Evolutionary conservation across 2,888 invertebrate species (phyloP), one percentile per base, ranked within the genome.

Genomic region (Drosophila mayaguana): DNA sequence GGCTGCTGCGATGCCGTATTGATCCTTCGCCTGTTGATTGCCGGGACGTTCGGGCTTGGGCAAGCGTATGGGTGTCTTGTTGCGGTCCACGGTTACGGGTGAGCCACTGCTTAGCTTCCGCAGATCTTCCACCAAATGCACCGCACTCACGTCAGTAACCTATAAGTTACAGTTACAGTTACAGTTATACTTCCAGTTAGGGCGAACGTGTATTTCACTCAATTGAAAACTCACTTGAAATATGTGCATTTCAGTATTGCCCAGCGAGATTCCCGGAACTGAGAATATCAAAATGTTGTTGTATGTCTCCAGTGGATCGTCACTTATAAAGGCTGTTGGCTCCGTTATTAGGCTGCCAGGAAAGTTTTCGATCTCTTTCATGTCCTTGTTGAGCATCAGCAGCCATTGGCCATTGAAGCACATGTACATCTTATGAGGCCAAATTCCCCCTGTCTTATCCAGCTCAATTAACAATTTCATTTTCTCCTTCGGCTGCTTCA

Each of bases 281-380:
- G 98, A 97, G 93, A 99, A 99, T 53, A 99, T 96, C 88, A 99
- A 94, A 91, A 99, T 98, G 93, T 99, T 99, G 94, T 99, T 99
- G 94, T 98, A 99, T 90, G 98, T 95, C 93, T 99, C 99, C 92
- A 97, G 96, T 0, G 98, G 97, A 93, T 99, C 98, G 62, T 97
- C 96, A 78, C 98, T 98, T 50, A 97, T 97, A 93, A 98, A 98
- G 6, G 99, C 98, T 1, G 98, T 99, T 4, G 99, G 99, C 82
- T 98, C 97, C 91, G 97, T 96, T 80, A 99, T 97, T 91, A 98
- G 94, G 54, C 97, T 95, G 45, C 98, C 96, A 0, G 98, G 98
- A 93, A 99, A 99, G 83, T 97, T 95, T 94, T 99, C 99, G 95
- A 99, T 98, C 85, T 98, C 96, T 77, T 97, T 97, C 94, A 97